These are phyloP conservation scores for Orcinus orca DNA, from an alignment of 2,113 vertebrate genomes.

Conservation along the genomic window DNA sequence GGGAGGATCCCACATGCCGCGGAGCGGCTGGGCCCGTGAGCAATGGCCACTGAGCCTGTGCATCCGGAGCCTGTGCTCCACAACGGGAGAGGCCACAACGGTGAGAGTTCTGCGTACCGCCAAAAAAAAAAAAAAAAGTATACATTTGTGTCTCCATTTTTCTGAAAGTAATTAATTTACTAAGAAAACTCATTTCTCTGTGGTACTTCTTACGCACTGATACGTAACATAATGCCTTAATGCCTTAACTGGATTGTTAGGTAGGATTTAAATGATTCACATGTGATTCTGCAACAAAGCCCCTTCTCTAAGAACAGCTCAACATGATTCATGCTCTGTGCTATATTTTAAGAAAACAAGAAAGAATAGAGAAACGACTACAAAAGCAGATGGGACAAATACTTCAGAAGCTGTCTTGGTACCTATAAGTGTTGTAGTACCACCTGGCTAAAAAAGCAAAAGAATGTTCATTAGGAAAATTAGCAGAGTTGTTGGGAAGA, in stretches of 20 bases:
- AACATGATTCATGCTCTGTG: conserved; percentile 53
- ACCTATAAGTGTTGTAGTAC: conserved; percentile 33
- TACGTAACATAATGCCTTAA: conserved; percentile 30
- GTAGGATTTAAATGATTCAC: conserved; percentile 53
- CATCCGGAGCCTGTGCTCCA: no score
- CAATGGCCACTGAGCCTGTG: no score
- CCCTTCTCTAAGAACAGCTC: conserved; percentile 42
- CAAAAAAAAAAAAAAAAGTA: neutral
- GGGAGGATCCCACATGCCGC: no score
- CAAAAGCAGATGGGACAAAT: conserved; percentile 67
- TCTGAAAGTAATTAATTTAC: conserved; percentile 47
- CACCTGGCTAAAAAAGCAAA: conserved; percentile 54
- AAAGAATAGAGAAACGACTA: conserved; percentile 52
- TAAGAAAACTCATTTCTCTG: conserved; percentile 38
- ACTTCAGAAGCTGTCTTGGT: conserved; percentile 45
- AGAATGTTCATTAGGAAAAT: neutral
- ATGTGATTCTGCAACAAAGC: conserved; percentile 35
- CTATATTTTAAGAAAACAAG: conserved; percentile 63
- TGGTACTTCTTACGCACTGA: conserved; percentile 39
- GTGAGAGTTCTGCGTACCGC: no score
- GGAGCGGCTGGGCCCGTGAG: no score
- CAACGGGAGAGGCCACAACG: no score
- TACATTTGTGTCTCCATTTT: neutral
- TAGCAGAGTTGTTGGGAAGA: neutral
- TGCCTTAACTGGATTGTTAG: conserved; percentile 56